Evolutionary conservation across 2,113 vertebrate genomes (phyloP).

Genomic region (Mionectes macconnelli): DNA sequence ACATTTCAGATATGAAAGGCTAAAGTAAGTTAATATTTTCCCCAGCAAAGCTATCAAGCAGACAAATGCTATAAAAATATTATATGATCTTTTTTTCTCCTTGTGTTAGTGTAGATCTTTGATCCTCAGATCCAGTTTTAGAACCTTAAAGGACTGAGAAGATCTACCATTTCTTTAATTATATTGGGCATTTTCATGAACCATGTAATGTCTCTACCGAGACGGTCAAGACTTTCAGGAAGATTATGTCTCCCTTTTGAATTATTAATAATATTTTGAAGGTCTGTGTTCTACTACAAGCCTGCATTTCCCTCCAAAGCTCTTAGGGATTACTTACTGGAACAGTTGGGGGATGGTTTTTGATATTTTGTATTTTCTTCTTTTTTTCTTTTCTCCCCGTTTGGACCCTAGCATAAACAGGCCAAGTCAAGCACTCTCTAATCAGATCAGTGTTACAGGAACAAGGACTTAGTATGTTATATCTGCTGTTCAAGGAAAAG

Average conservation of each 20-base stretch:
- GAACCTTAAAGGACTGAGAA: not conserved
- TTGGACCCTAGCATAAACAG: not conserved
- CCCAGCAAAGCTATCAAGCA: not conserved
- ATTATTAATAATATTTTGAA: not conserved
- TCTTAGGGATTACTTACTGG: not conserved
- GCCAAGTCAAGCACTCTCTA: not conserved
- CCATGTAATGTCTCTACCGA: not conserved
- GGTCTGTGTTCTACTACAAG: not conserved
- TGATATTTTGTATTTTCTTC: not conserved
- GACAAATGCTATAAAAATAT: conserved; percentile 4
- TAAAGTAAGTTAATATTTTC: conserved; percentile 43
- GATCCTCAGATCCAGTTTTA: not conserved
- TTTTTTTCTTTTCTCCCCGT: not conserved
- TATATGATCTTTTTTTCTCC: not conserved
- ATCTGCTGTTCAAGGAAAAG: not conserved
- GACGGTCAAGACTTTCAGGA: not conserved
- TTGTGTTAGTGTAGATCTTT: not conserved
- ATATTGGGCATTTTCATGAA: not conserved
- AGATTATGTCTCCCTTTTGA: not conserved
- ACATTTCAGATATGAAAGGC: conserved; percentile 8
- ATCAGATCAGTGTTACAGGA: not conserved
- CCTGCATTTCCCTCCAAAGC: not conserved
- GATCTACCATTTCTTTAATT: not conserved
- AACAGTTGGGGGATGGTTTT: not conserved
- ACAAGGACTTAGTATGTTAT: rapidly evolving